These are phyloP conservation scores for Kobus ellipsiprymnus DNA, from an alignment of 2,113 vertebrate genomes.

Conservation along the genomic window DNA sequence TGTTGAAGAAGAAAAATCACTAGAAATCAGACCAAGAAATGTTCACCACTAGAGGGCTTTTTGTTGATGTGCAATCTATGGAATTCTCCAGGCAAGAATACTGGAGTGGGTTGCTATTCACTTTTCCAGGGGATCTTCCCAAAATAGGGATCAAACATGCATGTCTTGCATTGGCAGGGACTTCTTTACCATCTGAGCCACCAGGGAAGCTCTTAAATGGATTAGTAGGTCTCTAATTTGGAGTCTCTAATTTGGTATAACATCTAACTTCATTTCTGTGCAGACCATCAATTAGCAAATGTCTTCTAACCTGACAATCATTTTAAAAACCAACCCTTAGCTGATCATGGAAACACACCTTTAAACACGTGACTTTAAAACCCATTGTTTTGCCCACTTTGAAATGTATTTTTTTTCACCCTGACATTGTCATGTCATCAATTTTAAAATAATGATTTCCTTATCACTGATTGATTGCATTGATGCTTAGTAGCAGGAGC, in stretches of 20 bases:
- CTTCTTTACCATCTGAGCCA: neutral
- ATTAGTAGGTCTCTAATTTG: constrained; percentile 8
- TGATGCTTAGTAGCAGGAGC: neutral
- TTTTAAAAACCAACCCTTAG: neutral
- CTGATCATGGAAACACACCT: neutral
- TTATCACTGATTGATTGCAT: neutral
- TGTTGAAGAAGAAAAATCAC: neutral
- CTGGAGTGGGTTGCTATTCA: neutral
- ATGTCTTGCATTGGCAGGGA: neutral
- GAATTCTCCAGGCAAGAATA: neutral
- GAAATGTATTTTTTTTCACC: neutral
- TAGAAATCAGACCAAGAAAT: neutral
- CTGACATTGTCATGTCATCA: neutral
- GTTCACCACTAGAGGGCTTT: neutral
- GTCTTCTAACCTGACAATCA: neutral
- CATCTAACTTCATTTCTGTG: neutral
- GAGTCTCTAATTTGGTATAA: neutral
- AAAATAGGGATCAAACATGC: neutral
- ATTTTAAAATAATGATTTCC: neutral
- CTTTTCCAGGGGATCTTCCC: neutral
- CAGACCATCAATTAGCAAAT: neutral
- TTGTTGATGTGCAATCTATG: neutral
- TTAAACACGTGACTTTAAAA: neutral
- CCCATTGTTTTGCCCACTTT: neutral
- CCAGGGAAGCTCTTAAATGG: neutral